Conservation (phyloP, 2,113 vertebrate genomes). For the Hippocampus mohnikei region DNA sequence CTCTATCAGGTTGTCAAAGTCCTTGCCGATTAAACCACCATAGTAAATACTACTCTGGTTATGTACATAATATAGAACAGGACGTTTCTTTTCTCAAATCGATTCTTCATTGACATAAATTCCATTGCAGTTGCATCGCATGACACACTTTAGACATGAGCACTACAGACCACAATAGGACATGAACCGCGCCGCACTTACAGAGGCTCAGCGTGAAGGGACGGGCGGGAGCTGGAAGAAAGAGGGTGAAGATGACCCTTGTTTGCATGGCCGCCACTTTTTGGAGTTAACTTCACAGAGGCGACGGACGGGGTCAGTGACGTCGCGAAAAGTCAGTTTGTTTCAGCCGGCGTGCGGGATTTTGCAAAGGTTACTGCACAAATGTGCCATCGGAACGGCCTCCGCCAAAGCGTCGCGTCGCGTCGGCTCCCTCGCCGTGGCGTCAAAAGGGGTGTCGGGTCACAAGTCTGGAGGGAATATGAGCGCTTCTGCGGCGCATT, state of each 20-base stretch:
- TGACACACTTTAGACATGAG: background rate
- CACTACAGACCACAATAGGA: background rate
- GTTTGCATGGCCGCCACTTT: background rate
- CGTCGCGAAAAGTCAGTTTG: background rate
- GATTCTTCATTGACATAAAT: constrained; percentile 25
- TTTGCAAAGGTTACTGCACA: background rate
- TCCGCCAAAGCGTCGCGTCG: background rate
- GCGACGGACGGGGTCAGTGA: background rate
- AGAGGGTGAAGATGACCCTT: background rate
- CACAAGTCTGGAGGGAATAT: constrained; percentile 70
- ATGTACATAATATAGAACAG: background rate
- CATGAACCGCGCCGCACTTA: background rate
- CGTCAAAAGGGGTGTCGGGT: background rate
- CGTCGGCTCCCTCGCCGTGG: background rate
- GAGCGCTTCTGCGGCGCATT: constrained; percentile 73
- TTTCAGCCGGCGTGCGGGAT: background rate
- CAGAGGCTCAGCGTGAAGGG: background rate
- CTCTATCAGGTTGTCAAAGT: too few relatives aligned
- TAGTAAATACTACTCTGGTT: too few relatives aligned
- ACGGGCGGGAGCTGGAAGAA: background rate
- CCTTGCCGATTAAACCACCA: too few relatives aligned
- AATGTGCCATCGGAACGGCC: background rate
- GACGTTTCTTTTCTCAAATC: background rate
- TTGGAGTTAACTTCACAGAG: background rate
- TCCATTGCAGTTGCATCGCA: constrained; percentile 11